A percentile compares a stretch with the other conserved stretches of the same genome.
Conservation (phyloP, 2,113 vertebrate species). For the Pungitius pungitius region DNA sequence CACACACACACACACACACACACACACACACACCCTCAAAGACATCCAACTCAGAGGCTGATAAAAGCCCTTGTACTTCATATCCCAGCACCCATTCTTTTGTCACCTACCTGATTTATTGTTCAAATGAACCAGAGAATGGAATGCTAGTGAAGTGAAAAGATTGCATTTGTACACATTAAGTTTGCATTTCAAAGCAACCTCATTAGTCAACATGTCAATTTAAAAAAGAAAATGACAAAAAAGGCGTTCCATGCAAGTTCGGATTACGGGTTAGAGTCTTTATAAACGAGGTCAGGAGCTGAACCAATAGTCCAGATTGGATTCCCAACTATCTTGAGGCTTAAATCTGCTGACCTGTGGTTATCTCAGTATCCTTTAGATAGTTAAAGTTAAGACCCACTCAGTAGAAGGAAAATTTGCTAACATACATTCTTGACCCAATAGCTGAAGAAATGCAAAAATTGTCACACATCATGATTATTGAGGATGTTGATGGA, state of each 20-base stretch:
- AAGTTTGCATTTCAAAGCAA: not conserved
- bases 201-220: not conserved
- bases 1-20: not conserved
- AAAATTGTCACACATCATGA: too few species aligned
- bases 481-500: too few species aligned
- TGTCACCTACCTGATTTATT: too few species aligned
- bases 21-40: slow-evolving; percentile 24
- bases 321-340: not conserved
- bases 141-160: not conserved
- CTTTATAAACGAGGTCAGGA: not conserved
- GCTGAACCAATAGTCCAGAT: not conserved
- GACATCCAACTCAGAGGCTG: slow-evolving; percentile 71
- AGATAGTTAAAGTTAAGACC: not conserved
- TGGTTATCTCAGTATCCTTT: not conserved
- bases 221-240: not conserved
- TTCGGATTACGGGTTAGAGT: not conserved
- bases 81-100: slow-evolving; percentile 69
- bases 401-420: not conserved
- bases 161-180: not conserved
- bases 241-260: not conserved
- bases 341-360: not conserved
- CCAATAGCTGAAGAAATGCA: not conserved
- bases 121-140: not conserved
- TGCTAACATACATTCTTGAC: not conserved
- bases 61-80: slow-evolving; percentile 80